Percentiles rank a stretch among this genome's conserved stretches.
Evolutionary conservation across 2,113 vertebrate genomes (phyloP).

Genomic region (Carassius carassius): DNA sequence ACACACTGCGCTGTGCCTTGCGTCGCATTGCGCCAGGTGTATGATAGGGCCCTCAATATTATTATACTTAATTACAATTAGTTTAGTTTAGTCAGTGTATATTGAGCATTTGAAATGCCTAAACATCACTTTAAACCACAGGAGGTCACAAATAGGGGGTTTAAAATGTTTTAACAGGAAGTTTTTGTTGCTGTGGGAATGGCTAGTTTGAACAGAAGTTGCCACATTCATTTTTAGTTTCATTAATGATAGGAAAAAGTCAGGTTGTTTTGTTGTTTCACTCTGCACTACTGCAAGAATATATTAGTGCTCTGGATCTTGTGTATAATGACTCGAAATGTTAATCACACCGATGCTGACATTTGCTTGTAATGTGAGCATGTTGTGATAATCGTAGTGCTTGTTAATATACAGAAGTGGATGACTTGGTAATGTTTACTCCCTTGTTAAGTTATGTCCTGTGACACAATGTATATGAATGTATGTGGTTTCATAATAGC

Average conservation of each 20-base stretch:
- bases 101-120: background rate
- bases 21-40: too few relatives aligned
- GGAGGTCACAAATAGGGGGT: background rate
- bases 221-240: background rate
- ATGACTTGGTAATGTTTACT: too few relatives aligned
- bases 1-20: too few relatives aligned
- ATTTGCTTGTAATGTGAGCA: conserved; percentile 3
- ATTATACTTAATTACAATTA: background rate
- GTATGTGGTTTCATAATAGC: background rate
- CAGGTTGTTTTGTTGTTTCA: background rate
- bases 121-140: background rate
- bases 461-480: too few relatives aligned
- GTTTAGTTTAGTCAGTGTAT: background rate
- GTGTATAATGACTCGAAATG: background rate
- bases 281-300: background rate
- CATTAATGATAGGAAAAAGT: background rate
- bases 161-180: background rate
- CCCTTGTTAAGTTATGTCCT: too few relatives aligned
- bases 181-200: background rate
- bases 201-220: background rate
- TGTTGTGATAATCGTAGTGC: background rate
- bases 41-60: background rate
- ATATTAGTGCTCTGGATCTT: background rate
- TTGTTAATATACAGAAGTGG: too few relatives aligned
- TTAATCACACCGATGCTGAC: background rate